Percentiles rank a stretch among this genome's conserved stretches.
These are phyloP conservation scores for Psilopogon haemacephalus DNA, from an alignment of 2,113 vertebrate species.

Conservation along the genomic window DNA sequence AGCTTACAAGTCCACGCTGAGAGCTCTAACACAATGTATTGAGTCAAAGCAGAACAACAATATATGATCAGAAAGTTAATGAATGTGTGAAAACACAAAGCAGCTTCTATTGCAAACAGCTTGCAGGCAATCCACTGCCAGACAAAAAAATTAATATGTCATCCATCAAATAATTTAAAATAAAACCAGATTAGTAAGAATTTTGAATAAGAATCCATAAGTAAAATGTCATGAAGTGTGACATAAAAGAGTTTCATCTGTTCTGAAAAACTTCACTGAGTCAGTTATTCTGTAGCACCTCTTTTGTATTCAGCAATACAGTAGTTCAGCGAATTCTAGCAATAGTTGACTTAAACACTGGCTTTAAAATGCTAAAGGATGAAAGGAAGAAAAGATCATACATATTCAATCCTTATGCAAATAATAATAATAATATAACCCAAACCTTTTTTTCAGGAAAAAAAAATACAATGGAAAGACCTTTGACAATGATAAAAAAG, in stretches of 20 bases:
- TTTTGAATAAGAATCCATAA: not conserved
- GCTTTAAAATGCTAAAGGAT: not conserved
- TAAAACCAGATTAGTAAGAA: not conserved
- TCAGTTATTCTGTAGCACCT: not conserved
- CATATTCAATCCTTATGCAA: not conserved
- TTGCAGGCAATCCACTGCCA: not conserved
- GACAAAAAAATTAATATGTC: not conserved
- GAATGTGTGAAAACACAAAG: not conserved
- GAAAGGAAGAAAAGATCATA: not conserved
- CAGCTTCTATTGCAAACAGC: not conserved
- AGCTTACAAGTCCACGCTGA: not conserved
- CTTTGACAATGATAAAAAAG: constrained; percentile 13
- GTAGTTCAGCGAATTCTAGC: not conserved
- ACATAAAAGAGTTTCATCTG: not conserved
- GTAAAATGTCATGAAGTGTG: not conserved
- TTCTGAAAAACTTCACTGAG: not conserved
- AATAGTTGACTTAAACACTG: not conserved
- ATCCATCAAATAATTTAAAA: not conserved
- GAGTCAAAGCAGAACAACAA: not conserved
- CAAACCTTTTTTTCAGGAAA: not conserved
- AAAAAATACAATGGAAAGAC: not conserved
- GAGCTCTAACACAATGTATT: not conserved
- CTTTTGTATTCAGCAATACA: not conserved
- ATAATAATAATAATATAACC: not conserved
- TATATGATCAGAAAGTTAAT: not conserved